phyloP scores from a whole-genome alignment of 2,797 vertebrate genomes.

The Hozukius guyotensis region DNA sequence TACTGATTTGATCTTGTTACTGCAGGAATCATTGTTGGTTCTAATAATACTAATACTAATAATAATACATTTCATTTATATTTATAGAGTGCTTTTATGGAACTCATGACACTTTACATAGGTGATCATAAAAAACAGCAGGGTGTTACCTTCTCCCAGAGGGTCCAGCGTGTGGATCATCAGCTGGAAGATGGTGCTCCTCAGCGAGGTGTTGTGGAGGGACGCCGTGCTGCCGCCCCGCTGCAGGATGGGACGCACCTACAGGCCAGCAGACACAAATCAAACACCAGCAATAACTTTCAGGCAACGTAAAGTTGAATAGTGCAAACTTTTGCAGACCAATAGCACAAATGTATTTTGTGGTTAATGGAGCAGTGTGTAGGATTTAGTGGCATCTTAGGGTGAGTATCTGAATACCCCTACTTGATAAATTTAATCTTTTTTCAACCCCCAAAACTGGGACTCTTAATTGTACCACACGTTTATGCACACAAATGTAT shows the following conservation, averaged over 20 bases:
- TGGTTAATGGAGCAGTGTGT: background rate
- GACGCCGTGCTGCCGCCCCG: conserved; percentile 89
- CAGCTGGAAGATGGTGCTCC: conserved; percentile 91
- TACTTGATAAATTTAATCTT: background rate
- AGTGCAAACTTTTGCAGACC: background rate
- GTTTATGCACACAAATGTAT: too few species aligned
- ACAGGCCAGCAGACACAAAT: background rate
- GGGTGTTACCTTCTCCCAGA: conserved; percentile 86
- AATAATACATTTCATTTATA: too few species aligned
- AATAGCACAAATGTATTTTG: background rate
- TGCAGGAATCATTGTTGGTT: background rate
- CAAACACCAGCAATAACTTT: background rate
- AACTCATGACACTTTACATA: too few species aligned
- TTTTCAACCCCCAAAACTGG: too few species aligned
- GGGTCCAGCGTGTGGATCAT: conserved; percentile 94
- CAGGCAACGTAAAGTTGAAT: background rate
- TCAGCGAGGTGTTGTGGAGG: conserved; percentile 91
- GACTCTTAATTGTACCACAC: too few species aligned
- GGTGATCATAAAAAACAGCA: too few species aligned
- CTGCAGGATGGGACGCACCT: conserved; percentile 85
- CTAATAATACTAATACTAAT: background rate
- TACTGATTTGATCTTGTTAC: background rate
- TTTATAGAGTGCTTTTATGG: too few species aligned
- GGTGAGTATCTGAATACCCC: background rate
- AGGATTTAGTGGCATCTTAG: background rate